Evolutionary conservation across 2,888 invertebrate genomes (phyloP), one percentile per base, ranked within the genome.

Genomic region (Acanthosoma haemorrhoidale): DNA sequence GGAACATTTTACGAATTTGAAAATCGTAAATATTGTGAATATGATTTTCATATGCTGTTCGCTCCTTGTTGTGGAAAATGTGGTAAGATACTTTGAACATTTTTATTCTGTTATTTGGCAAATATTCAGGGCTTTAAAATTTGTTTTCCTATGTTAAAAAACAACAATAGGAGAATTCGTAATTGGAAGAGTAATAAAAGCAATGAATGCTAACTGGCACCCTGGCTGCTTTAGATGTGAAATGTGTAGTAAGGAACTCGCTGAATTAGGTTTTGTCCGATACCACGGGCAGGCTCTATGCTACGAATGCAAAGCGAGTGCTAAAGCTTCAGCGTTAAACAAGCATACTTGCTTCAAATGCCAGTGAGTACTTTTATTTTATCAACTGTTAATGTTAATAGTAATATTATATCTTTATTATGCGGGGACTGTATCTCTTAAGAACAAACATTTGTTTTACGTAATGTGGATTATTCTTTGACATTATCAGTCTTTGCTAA

Each of bases 191-290:
- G 99, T 99, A 58, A 99, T 99, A 79, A 99, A 99, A 81, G 99
- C 99, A 0, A 97, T 99, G 96, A 96, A 97, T 78, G 88, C 94
- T 34, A 96, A 94, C 80, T 99, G 99, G 99, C 99, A 99, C 83
- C 97, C 98, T 2, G 87, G 88, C 72, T 99, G 99, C 80, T 99
- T 99, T 85, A 88, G 92, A 21, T 99, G 99, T 79, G 93, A 97
- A 79, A 87, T 94, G 80, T 99, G 99, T 80, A 86, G 85, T 75
- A 87, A 89, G 72, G 93, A 94, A 80, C 83, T 99, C 75, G 96
- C 98, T 0, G 99, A 99, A 81, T 88, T 92, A 63, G 99, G 99
- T 13, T 99, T 99, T 80, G 95, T 99, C 76, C 93, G 94, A 78
- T 91, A 94, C 78, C 91, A 89, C 72, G 89, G 87, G 68, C 84